A percentile compares a stretch with the other conserved stretches of the same genome.
These are phyloP conservation scores for Lathronympha strigana DNA, from an alignment of 2,888 invertebrate species.

Conservation along the genomic window DNA sequence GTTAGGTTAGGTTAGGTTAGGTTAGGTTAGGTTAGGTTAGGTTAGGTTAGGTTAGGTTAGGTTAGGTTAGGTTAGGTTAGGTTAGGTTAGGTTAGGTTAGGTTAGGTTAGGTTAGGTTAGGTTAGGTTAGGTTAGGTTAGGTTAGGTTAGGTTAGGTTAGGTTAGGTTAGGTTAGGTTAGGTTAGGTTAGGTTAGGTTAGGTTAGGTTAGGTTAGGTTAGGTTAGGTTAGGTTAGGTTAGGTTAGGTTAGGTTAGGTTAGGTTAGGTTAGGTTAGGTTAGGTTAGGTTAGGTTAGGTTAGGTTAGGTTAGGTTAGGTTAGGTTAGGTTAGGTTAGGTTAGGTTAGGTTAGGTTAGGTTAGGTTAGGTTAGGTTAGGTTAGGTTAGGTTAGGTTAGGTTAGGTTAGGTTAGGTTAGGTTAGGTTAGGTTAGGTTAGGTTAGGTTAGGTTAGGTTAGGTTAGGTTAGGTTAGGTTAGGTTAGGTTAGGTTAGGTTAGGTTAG, in stretches of 20 bases:
- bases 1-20: constrained; percentile 13
- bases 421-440: too few species aligned
- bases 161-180: constrained; percentile 13
- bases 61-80: constrained; percentile 13
- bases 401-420: too few species aligned
- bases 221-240: background rate
- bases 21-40: constrained; percentile 13
- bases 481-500: too few species aligned
- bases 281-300: constrained; percentile 10
- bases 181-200: background rate
- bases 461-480: too few species aligned
- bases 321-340: constrained; percentile 6
- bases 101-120: constrained; percentile 15
- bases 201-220: background rate
- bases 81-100: constrained; percentile 13
- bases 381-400: too few species aligned
- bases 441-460: too few species aligned
- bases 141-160: constrained; percentile 15
- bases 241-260: constrained; percentile 7
- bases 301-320: constrained; percentile 8
- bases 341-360: constrained; percentile 6
- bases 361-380: constrained; percentile 6
- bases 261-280: constrained; percentile 10
- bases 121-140: constrained; percentile 15
- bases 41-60: constrained; percentile 13